phyloP scores from a whole-genome alignment of 1,140 invertebrate genomes.

The Lepidurus apus region DNA sequence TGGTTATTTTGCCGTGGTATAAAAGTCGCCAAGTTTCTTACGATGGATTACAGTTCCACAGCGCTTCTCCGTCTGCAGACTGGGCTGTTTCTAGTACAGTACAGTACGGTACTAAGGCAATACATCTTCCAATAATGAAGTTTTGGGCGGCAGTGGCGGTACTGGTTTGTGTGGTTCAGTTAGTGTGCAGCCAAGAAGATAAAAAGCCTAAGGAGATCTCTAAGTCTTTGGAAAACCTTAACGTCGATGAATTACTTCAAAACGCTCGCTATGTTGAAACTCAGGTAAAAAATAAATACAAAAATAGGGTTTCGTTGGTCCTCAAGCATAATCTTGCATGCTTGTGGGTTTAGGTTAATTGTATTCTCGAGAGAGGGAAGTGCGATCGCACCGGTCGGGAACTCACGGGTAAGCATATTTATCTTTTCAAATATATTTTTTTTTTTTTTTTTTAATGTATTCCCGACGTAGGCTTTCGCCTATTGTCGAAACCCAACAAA shows the following conservation, averaged over 20 bases:
- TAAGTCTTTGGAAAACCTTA: not conserved
- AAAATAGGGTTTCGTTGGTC: not conserved
- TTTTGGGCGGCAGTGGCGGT: not conserved
- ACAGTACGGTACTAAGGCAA: not conserved
- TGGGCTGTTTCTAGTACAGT: not conserved
- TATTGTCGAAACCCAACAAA: no score
- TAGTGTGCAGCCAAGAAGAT: not conserved
- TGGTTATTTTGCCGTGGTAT: not conserved
- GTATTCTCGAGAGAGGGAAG: not conserved
- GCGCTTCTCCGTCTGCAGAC: not conserved
- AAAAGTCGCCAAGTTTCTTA: not conserved
- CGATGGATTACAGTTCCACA: not conserved
- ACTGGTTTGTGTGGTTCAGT: not conserved
- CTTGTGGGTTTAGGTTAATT: not conserved
- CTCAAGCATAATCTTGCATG: not conserved
- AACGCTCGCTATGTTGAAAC: not conserved
- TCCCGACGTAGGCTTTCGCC: no score
- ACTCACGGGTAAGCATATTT: not conserved
- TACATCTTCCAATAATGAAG: not conserved
- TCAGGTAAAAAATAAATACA: not conserved
- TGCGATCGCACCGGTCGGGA: not conserved
- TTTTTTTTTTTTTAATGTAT: no score
- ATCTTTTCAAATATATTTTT: no score
- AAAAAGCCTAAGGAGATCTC: not conserved
- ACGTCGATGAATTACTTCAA: conserved; percentile 3